phyloP scores from a whole-genome alignment of 1,140 invertebrate species.

The Trachymyrmex cornetzi region DNA sequence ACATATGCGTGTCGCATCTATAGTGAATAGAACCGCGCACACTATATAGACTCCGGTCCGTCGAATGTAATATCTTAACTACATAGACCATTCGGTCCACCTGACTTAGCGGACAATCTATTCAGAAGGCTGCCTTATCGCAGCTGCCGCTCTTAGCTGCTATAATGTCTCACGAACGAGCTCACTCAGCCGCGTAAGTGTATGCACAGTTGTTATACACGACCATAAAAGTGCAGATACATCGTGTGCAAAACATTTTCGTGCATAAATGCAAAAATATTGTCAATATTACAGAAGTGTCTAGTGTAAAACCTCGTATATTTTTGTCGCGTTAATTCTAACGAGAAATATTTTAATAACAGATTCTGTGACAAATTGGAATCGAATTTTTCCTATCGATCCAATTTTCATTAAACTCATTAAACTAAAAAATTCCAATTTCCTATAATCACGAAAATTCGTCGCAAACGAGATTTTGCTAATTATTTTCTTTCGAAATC shows the following conservation, averaged over 20 bases:
- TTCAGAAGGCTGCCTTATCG: conserved; percentile 60
- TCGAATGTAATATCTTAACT: conserved; percentile 57
- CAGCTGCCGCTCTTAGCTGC: conserved; percentile 46
- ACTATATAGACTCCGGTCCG: conserved; percentile 7
- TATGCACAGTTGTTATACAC: not conserved
- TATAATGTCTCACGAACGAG: conserved; percentile 45
- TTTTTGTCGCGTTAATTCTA: not conserved
- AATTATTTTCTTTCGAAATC: not conserved
- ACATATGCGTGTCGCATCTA: conserved; percentile 40
- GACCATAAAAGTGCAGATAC: not conserved
- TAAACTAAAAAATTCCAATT: not conserved
- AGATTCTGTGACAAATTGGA: not conserved
- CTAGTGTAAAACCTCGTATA: not conserved
- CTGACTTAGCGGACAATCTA: conserved; percentile 60
- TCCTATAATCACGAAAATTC: not conserved
- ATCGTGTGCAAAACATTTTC: not conserved
- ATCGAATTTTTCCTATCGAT: not conserved
- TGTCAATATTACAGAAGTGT: not conserved
- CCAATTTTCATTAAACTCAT: not conserved
- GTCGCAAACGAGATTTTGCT: not conserved
- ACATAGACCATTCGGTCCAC: conserved; percentile 57
- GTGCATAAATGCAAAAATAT: not conserved
- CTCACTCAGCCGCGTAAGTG: conserved; percentile 20
- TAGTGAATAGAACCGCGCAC: conserved; percentile 32
- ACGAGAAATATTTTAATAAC: conserved; percentile 19